These are phyloP conservation scores for Jacana jacana DNA, from an alignment of 2,113 vertebrate genomes.

Conservation along the genomic window DNA sequence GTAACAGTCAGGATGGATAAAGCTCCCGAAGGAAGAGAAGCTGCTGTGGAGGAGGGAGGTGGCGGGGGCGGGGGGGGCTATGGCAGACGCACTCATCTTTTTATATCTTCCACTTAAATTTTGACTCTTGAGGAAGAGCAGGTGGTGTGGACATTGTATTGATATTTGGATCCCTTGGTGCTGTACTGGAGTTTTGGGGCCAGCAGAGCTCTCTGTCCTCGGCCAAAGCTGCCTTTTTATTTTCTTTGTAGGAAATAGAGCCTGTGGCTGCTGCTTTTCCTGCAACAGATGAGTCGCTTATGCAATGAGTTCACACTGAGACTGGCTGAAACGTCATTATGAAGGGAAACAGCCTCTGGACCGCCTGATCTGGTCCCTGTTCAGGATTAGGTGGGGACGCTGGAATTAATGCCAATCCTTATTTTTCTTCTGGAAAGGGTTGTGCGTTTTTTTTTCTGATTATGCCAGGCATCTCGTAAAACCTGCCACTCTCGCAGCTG, in stretches of 20 bases:
- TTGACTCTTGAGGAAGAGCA: neutral
- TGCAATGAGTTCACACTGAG: neutral
- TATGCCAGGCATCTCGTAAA: accelerated
- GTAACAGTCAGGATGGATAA: neutral
- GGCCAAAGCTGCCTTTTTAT: neutral
- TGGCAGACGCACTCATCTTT: neutral
- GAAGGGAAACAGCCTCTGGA: accelerated
- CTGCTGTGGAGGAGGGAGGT: neutral
- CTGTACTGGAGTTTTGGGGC: accelerated
- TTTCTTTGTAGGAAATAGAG: neutral
- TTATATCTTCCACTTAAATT: neutral
- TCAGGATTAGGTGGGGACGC: neutral
- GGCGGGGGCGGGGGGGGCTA: accelerated
- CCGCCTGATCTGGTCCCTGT: neutral
- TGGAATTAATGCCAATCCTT: neutral
- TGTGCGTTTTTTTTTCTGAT: neutral
- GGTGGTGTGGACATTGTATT: accelerated
- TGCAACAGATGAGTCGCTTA: neutral
- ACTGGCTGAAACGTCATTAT: neutral
- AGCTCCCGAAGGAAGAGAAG: neutral
- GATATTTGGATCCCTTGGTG: accelerated
- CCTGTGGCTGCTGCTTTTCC: neutral
- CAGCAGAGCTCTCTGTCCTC: neutral
- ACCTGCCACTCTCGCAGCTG: neutral
- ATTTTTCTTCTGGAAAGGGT: neutral